Evolutionary conservation across 2,113 vertebrate genomes (phyloP), one percentile per base, ranked within the genome.

Genomic region (Gopherus flavomarginatus): DNA sequence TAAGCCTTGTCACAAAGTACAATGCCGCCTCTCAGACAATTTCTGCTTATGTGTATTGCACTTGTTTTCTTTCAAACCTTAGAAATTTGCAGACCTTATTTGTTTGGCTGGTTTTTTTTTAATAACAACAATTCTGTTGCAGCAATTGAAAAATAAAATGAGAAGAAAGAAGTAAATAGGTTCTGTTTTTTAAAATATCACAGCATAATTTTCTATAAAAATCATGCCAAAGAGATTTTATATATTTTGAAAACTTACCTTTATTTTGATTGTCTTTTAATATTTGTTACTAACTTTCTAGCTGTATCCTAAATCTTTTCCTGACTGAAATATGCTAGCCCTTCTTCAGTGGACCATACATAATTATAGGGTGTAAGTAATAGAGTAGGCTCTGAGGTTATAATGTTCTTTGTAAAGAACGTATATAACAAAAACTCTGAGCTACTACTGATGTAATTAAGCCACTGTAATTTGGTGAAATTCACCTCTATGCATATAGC

Each of bases 391-490:
- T 12, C 16, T 16, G 24, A 59, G 44, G 3, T 47, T 27, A 12
- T 72, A 44, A 49, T 21, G 22, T 10, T 75, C 7, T 80, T 83
- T 29, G 44, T 21, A 47, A 42, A 83, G 38, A 31, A 47, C 21
- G 0, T 0, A 35, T 59, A 38, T 13, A 7, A 77, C 31, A 35
- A 19, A 78, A 26, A 16, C 7, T 1, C 50, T 26, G 22, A 56
- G 22, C 80, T 13, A 10, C 13, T 38, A n/a, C 9, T 26, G 22
- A 26, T 49, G 8, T 52, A 57, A 4, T 69, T 27, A 1, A 44
- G 12, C 31, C 9, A 14, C 5, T 9, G 24, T 27, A 27, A 44
- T 59, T 62, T 85, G 44, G 53, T 24, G 4, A 11, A 2, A 1
- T 56, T 52, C 17, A 27, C 27, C 8, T 44, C 56, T 85, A 47